Percentiles rank a stretch among this genome's conserved stretches.
Evolutionary conservation across 2,888 invertebrate species (phyloP).

Genomic region (Pachliopta kotzebuea): DNA sequence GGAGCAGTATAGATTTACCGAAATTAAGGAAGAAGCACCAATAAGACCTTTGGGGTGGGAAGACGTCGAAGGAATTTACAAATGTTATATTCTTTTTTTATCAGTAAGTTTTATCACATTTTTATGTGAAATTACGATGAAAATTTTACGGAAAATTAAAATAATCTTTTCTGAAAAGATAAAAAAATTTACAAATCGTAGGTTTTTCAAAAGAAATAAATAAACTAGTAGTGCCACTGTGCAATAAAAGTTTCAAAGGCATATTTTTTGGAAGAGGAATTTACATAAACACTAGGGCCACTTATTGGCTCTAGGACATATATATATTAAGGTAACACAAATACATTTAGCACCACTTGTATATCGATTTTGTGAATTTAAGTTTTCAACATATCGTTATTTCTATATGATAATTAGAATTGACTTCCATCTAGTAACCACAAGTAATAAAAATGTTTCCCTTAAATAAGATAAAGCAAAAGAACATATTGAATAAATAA

Average conservation of each 20-base stretch:
- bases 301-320: no score
- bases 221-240: background rate
- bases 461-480: no score
- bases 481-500: no score
- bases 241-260: no score
- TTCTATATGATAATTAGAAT: no score
- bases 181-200: conserved; percentile 3
- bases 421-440: no score
- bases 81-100: conserved; percentile 45
- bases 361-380: no score
- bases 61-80: conserved; percentile 57
- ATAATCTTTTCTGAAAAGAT: conserved; percentile 3
- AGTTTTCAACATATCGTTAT: no score
- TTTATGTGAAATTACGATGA: conserved; percentile 45
- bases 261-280: background rate
- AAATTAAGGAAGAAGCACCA: conserved; percentile 58
- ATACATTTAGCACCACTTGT: no score
- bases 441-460: no score
- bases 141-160: conserved; percentile 7
- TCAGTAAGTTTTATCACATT: conserved; percentile 46
- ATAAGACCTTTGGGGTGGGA: conserved; percentile 53
- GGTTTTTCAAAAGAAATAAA: background rate
- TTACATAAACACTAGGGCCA: background rate
- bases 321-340: no score
- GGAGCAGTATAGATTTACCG: conserved; percentile 62